These are phyloP conservation scores for Coluber constrictor DNA, from an alignment of 2,797 vertebrate species.

Conservation along the genomic window DNA sequence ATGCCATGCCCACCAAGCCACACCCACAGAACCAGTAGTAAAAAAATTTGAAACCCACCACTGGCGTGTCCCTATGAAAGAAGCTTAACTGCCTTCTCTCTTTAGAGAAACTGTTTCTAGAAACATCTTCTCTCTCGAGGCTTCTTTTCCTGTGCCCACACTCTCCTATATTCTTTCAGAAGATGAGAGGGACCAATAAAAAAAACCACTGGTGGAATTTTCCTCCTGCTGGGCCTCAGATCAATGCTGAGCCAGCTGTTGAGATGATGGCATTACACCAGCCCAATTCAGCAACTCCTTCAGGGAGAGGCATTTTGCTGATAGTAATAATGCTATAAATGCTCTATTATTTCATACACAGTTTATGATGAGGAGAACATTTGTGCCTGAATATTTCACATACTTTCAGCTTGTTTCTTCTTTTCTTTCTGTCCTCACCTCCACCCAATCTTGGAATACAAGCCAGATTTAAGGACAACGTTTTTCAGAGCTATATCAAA, in stretches of 20 bases:
- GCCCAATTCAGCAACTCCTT: slow-evolving; percentile 28
- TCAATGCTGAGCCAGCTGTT: neutral
- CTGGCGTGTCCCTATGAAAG: neutral
- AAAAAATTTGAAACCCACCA: no score
- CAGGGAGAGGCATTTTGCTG: slow-evolving; percentile 22
- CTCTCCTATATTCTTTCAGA: neutral
- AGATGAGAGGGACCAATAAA: neutral
- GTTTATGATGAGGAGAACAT: slow-evolving; percentile 41
- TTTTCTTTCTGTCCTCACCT: neutral
- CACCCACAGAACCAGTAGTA: no score
- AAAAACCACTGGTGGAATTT: neutral
- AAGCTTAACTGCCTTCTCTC: neutral
- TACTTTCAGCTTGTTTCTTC: slow-evolving; percentile 46
- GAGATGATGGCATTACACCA: neutral
- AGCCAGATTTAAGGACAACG: accelerated
- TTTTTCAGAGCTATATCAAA: neutral
- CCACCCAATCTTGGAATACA: neutral
- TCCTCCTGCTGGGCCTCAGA: neutral
- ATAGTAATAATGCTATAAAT: neutral
- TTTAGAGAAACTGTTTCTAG: neutral
- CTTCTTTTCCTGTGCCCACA: neutral
- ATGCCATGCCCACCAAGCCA: no score
- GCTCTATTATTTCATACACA: neutral
- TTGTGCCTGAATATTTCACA: neutral
- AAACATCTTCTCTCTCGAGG: neutral